Conservation (phyloP, 2,888 invertebrate genomes). For the Heliconius hortense region DNA sequence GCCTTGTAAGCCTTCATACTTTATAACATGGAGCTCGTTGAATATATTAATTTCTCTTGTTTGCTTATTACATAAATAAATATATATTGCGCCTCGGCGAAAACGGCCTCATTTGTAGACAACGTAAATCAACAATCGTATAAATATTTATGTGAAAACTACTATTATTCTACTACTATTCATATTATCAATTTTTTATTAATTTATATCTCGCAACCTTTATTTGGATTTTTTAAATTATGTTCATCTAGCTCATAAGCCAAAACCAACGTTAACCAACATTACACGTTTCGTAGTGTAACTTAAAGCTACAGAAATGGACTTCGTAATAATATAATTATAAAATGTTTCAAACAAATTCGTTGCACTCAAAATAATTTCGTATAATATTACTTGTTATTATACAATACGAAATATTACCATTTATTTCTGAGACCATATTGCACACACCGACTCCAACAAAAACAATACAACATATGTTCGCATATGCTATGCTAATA, state of each 20-base stretch:
- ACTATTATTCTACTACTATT: too few species aligned
- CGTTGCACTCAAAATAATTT: background rate
- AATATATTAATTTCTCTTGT: constrained; percentile 28
- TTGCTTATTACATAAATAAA: constrained; percentile 8
- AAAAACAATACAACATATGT: constrained; percentile 1
- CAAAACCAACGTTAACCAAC: too few species aligned
- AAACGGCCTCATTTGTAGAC: too few species aligned
- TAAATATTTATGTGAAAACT: too few species aligned
- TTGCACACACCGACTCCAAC: background rate
- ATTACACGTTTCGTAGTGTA: too few species aligned
- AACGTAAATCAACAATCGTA: too few species aligned
- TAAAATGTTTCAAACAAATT: background rate
- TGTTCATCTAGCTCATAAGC: too few species aligned
- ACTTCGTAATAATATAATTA: background rate
- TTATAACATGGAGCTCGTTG: constrained; percentile 59
- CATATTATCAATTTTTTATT: background rate
- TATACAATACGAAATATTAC: background rate
- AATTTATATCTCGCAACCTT: background rate
- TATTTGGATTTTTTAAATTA: background rate
- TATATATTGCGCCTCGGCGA: constrained; percentile 6
- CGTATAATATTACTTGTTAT: background rate
- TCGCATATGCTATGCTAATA: constrained; percentile 29
- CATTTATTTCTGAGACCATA: background rate
- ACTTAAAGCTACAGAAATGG: too few species aligned
- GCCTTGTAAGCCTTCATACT: constrained; percentile 59